Evolutionary conservation across 2,113 vertebrate genomes (phyloP).

Genomic region (Oncorhynchus clarkii): DNA sequence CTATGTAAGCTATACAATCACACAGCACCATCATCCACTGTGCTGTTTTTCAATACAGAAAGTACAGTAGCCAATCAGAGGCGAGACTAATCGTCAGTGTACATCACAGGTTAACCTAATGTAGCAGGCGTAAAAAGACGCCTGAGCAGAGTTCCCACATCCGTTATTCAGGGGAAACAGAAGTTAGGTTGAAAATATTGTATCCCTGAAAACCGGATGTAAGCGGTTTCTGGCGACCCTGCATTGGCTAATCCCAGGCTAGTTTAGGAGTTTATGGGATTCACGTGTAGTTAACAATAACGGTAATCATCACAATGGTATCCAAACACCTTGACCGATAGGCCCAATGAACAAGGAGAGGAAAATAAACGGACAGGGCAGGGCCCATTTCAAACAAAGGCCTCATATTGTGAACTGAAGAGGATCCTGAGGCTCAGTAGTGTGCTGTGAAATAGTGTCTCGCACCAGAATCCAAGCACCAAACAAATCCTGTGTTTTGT

Average conservation of each 20-base stretch:
- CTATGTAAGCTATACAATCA: too few relatives aligned
- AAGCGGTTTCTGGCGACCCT: too few relatives aligned
- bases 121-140: too few relatives aligned
- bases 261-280: not conserved
- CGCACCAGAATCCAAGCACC: constrained; percentile 48
- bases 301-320: constrained; percentile 17
- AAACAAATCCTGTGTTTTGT: constrained; percentile 72
- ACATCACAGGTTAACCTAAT: not conserved
- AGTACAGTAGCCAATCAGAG: not conserved
- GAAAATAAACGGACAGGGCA: not conserved
- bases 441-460: constrained; percentile 20
- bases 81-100: not conserved
- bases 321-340: constrained; percentile 39
- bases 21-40: too few relatives aligned
- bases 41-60: not conserved
- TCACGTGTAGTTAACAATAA: not conserved
- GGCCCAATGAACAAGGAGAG: constrained; percentile 25
- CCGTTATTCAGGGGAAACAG: too few relatives aligned
- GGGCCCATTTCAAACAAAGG: constrained; percentile 44
- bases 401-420: constrained; percentile 24
- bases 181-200: too few relatives aligned
- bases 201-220: too few relatives aligned
- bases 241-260: too few relatives aligned
- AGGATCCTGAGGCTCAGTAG: constrained; percentile 12
- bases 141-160: too few relatives aligned